Base-by-base conservation (phyloP, 2,113 vertebrate genomes). In the Serilophus lunatus region DNA sequence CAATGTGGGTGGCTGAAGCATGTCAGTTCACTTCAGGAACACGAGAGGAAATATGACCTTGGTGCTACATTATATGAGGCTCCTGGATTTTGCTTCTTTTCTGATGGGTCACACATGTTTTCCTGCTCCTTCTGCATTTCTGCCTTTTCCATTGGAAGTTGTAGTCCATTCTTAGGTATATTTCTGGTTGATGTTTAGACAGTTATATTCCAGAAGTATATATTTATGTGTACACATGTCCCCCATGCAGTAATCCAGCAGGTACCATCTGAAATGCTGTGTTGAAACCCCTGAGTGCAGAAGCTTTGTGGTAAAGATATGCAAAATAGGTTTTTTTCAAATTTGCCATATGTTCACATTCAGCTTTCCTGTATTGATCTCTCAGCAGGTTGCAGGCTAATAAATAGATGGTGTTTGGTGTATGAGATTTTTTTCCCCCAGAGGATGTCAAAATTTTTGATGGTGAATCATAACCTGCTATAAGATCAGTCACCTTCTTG, bases 21-120 rank as follows among this genome's bases (percentile, higher is more conserved):
- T 2, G 1, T 66, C n/a, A 42, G 14, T 54, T 56, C 56, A 23
- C n/a, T 8, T 22, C 2, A 2, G 11, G 6, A 15, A 47, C 2
- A 1, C 10, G 31, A 82, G 74, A 79, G 8, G 45, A 88, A 71
- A 54, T 3, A 1, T 3, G 2, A 57, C 7, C 36, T 65, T 6
- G 0, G 7, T 57, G 53, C 63, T 49, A 3, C 0, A 1, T n/a
- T 69, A 76, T 44, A 35, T 24, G 28, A 81, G 63, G 23, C 28
- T 91, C 44, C 31, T 53, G 51, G 61, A 20, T 66, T 63, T 78
- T 69, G 15, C 11, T 68, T 2, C 16, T 82, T 63, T 86, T 66
- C 11, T 4, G 7, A 26, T 45, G 25, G 20, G 5, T 83, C 68
- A 59, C 7, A 12, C 7, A 0, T 36, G 4, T 18, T 40, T 36